These are phyloP conservation scores for Mola mola DNA, from an alignment of 2,113 vertebrate species.

Conservation along the genomic window DNA sequence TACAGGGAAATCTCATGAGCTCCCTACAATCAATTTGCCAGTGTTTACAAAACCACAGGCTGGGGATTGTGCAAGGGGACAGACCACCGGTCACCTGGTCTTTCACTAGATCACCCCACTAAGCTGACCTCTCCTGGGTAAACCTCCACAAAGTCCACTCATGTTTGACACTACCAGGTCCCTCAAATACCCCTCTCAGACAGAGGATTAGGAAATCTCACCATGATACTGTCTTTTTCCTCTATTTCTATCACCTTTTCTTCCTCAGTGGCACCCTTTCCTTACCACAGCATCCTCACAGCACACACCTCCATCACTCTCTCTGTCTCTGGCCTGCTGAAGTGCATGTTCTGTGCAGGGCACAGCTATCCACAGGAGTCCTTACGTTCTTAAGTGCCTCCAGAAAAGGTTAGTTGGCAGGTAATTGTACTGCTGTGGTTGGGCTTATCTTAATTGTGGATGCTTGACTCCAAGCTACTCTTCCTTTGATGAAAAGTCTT, in stretches of 20 bases:
- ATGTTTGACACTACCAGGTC: constrained; percentile 72
- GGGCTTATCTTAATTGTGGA: constrained; percentile 80
- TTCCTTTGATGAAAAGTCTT: constrained; percentile 73
- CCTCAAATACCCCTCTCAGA: constrained; percentile 74
- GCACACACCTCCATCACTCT: constrained; percentile 34
- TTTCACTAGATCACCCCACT: constrained; percentile 66
- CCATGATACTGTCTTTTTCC: constrained; percentile 73
- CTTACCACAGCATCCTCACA: constrained; percentile 48
- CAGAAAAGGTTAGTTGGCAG: constrained; percentile 83
- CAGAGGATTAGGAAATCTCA: constrained; percentile 80
- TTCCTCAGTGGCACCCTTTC: constrained; percentile 48
- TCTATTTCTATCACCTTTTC: constrained; percentile 56
- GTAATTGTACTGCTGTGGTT: constrained; percentile 82
- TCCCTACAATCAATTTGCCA: constrained; percentile 72
- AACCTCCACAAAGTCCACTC: constrained; percentile 73
- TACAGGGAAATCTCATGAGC: constrained; percentile 71
- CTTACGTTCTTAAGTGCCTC: constrained; percentile 79
- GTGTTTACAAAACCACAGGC: constrained; percentile 74
- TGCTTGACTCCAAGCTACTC: constrained; percentile 69
- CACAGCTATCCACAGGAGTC: constrained; percentile 77
- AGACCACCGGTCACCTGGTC: constrained; percentile 62
- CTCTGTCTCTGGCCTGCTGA: constrained; percentile 55
- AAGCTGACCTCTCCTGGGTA: constrained; percentile 72
- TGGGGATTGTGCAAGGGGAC: constrained; percentile 58
- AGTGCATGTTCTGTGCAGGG: constrained; percentile 71